Conservation (phyloP, 1,140 invertebrate genomes). For the Cylas formicarius region DNA sequence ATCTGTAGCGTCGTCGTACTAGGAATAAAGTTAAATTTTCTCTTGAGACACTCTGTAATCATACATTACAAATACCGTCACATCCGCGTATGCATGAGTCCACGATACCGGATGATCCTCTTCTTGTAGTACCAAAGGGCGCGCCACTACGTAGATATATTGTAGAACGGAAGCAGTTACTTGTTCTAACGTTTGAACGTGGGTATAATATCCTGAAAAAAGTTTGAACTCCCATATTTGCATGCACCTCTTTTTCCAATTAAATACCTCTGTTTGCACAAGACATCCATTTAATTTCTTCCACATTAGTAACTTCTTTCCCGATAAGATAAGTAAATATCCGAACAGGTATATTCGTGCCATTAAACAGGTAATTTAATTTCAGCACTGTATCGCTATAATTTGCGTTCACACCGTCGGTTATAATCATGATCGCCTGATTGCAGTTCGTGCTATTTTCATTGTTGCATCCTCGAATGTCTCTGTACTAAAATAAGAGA, state of each 20-base stretch:
- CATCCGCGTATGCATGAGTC: slow-evolving; percentile 83
- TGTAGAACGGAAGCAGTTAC: slow-evolving; percentile 88
- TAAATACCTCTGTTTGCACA: slow-evolving; percentile 81
- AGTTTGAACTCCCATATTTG: slow-evolving; percentile 7
- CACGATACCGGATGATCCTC: slow-evolving; percentile 73
- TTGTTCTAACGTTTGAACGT: slow-evolving; percentile 88
- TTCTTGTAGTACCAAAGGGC: slow-evolving; percentile 73
- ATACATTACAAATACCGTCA: slow-evolving; percentile 53
- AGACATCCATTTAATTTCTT: slow-evolving; percentile 92
- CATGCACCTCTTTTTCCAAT: slow-evolving; percentile 3
- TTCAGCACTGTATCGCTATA: slow-evolving; percentile 79
- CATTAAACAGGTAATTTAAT: slow-evolving; percentile 70
- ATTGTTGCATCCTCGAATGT: slow-evolving; percentile 49
- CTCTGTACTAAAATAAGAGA: slow-evolving; percentile 45
- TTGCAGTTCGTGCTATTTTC: slow-evolving; percentile 67
- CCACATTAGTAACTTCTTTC: slow-evolving; percentile 84
- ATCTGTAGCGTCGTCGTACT: slow-evolving; percentile 36
- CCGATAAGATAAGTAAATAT: slow-evolving; percentile 97
- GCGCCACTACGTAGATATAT: slow-evolving; percentile 84
- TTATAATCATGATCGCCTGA: slow-evolving; percentile 97
- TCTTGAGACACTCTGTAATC: slow-evolving; percentile 1
- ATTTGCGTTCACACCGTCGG: slow-evolving; percentile 91
- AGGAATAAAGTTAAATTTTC: slow-evolving; percentile 16
- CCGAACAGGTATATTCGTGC: slow-evolving; percentile 68
- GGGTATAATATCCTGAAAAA: slow-evolving; percentile 74